phyloP scores from a whole-genome alignment of 2,113 vertebrate species.

The Ailuropoda melanoleuca region DNA sequence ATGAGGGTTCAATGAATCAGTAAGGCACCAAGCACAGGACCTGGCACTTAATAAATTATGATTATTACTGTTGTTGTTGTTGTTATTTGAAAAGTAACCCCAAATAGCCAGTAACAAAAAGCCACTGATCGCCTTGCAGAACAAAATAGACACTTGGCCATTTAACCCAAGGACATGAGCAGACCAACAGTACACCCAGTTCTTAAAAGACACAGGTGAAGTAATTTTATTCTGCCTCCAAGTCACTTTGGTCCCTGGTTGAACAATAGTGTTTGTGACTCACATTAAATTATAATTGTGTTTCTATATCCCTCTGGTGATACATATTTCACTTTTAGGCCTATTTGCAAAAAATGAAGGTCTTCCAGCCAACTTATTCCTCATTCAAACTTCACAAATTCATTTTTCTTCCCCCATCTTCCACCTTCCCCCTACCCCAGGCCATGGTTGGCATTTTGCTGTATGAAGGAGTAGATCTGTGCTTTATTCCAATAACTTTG shows the following conservation, averaged over 20 bases:
- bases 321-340: slow-evolving; percentile 55
- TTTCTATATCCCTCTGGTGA: slow-evolving; percentile 50
- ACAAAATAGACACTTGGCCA: neutral
- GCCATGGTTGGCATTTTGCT: neutral
- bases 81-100: neutral
- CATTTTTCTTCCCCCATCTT: neutral
- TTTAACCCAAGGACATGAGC: neutral
- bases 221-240: slow-evolving; percentile 40
- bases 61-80: no score
- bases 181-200: neutral
- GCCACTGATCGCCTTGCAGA: neutral
- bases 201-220: slow-evolving; percentile 50
- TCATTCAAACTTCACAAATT: neutral
- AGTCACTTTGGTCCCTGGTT: slow-evolving; percentile 47
- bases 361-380: neutral
- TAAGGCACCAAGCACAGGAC: neutral
- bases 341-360: neutral
- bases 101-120: neutral
- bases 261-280: slow-evolving; percentile 54
- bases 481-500: slow-evolving; percentile 26
- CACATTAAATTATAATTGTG: slow-evolving; percentile 54
- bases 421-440: no score
- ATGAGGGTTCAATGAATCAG: neutral
- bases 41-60: neutral
- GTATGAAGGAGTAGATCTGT: neutral